A percentile compares a stretch with the other conserved stretches of the same genome.
These are phyloP conservation scores for Vanessa atalanta DNA, from an alignment of 1,140 invertebrate genomes.

Conservation along the genomic window DNA sequence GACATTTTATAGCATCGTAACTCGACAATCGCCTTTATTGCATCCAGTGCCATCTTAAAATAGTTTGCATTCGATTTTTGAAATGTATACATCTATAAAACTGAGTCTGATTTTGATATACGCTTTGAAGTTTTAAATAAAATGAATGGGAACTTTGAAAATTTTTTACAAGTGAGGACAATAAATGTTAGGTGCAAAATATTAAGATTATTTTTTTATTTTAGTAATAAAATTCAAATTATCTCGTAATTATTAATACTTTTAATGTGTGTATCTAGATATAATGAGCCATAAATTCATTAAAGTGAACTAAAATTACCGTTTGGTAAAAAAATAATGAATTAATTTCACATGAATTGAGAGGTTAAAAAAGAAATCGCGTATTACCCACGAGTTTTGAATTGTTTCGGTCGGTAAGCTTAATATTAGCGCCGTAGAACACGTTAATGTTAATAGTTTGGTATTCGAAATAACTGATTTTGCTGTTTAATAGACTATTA, in stretches of 20 bases:
- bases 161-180: background rate
- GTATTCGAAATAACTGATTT: conserved; percentile 47
- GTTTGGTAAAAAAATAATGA: conserved; percentile 36
- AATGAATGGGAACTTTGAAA: background rate
- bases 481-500: conserved; percentile 50
- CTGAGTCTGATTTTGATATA: background rate
- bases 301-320: conserved; percentile 32
- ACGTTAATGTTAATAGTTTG: conserved; percentile 40
- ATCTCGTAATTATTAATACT: conserved; percentile 21
- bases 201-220: conserved; percentile 13
- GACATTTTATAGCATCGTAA: conserved; percentile 62
- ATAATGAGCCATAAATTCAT: conserved; percentile 30
- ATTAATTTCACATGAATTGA: conserved; percentile 23
- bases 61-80: conserved; percentile 53
- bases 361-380: conserved; percentile 24
- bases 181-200: conserved; percentile 2
- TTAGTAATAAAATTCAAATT: conserved; percentile 10
- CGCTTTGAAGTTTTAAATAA: background rate
- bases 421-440: conserved; percentile 42
- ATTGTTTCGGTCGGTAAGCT: conserved; percentile 32
- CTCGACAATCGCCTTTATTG: conserved; percentile 58
- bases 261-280: conserved; percentile 17
- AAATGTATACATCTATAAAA: conserved; percentile 28
- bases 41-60: conserved; percentile 61
- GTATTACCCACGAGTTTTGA: conserved; percentile 25